Evolutionary conservation across 1,140 invertebrate species (phyloP).

Genomic region (Episyrphus balteatus): DNA sequence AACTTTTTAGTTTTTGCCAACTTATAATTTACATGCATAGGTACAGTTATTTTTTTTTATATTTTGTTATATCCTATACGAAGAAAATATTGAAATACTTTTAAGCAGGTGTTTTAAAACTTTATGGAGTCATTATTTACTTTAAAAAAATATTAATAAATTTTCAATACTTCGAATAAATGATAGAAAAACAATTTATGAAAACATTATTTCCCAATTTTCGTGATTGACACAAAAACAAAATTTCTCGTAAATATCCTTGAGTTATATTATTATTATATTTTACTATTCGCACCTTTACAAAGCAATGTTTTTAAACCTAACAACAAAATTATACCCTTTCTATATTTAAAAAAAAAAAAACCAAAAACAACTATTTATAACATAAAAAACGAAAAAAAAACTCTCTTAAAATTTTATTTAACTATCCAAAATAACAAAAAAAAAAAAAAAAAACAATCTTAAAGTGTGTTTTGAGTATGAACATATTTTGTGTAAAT

Average conservation of each 20-base stretch:
- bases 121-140: no score
- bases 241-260: conserved; percentile 3
- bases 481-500: conserved; percentile 38
- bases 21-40: no score
- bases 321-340: conserved; percentile 7
- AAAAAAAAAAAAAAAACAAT: conserved; percentile 11
- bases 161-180: neutral
- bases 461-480: conserved; percentile 38
- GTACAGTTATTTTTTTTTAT: no score
- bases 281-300: neutral
- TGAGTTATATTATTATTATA: neutral
- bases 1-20: no score
- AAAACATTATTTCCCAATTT: conserved; percentile 36
- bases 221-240: conserved; percentile 20
- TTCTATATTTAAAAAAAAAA: conserved; percentile 5
- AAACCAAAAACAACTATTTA: conserved; percentile 13
- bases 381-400: conserved; percentile 11
- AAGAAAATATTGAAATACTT: no score
- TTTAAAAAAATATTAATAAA: neutral
- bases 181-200: no score
- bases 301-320: neutral
- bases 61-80: no score
- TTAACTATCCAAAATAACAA: conserved; percentile 10
- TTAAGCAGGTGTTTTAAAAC: no score
- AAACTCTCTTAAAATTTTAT: neutral